Evolutionary conservation across 2,797 vertebrate genomes (phyloP), one percentile per base, ranked within the genome.

Genomic region (Microctenopoma steveboyesi): DNA sequence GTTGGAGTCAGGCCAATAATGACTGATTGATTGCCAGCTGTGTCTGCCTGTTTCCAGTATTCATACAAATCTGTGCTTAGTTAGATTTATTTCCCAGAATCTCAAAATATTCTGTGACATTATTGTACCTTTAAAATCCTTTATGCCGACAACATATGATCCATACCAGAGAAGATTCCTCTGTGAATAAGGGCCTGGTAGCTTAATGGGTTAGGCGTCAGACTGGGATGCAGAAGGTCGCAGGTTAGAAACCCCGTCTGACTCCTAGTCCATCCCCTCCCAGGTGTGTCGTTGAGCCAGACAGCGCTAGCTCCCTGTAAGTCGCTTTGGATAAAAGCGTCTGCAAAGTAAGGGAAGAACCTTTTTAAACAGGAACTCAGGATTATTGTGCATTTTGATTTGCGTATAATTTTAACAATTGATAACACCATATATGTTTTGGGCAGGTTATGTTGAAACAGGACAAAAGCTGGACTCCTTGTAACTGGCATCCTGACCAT

Each of bases 401-500:
- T 35, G 33, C 2, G 33, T 35, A 8, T 8, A 15, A 5, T 16
- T 30, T 10, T 49, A 46, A 13, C 7, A 52, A 4, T 57, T 57
- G 22, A 25, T 45, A 1, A 33, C 58, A 33, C 7, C 4, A 2
- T 60, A 58, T n/a, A 4, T 49, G 65, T 51, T 49, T 35, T 15
- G 51, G 27, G 39, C 7, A 16, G 42, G 60, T 45, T 71, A 25
- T 48, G 49, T 57, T 27, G 27, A 74, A 78, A 86, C 52, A 56
- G 83, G 76, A 78, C 65, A 73, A 77, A 70, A 74, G 46, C 59
- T 69, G 64, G 76, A 72, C 76, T 81, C 61, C 65, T 81, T 74
- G 48, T 30, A 66, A 79, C 64, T 78, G 88, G 78, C 80, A 88
- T 83, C 84, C 81, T 88, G 83, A 60, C 45, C 2, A 74, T 92